phyloP scores from a whole-genome alignment of 2,888 invertebrate species.

The Thelaira solivaga region DNA sequence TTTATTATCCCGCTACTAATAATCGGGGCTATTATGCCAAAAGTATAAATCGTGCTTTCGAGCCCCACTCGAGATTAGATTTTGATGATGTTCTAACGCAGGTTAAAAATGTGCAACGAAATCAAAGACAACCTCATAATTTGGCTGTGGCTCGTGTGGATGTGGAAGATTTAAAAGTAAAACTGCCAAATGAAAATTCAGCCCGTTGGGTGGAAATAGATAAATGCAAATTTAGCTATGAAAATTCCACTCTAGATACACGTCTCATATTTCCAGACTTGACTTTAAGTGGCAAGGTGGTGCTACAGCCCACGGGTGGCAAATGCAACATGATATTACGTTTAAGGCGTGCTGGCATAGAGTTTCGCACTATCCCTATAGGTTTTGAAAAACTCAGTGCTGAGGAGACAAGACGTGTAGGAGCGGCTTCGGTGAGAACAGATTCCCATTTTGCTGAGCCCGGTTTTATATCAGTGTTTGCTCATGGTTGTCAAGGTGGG shows the following conservation, averaged over 20 bases:
- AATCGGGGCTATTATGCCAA: conserved; percentile 70
- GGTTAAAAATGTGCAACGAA: neutral
- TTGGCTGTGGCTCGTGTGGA: conserved; percentile 61
- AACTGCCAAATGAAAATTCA: conserved; percentile 82
- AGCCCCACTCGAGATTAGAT: conserved; percentile 42
- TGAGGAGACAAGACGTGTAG: conserved; percentile 71
- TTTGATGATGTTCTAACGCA: conserved; percentile 40
- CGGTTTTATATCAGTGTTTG: conserved; percentile 90
- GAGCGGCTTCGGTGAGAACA: conserved; percentile 79
- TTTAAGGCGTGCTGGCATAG: conserved; percentile 86
- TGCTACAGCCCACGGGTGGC: conserved; percentile 79
- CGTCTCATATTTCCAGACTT: conserved; percentile 87
- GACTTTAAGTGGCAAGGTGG: conserved; percentile 87
- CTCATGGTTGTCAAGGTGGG: conserved; percentile 86
- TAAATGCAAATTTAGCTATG: conserved; percentile 85
- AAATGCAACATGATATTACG: conserved; percentile 88
- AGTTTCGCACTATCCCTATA: conserved; percentile 84
- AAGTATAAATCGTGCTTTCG: conserved; percentile 64
- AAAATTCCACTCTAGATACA: conserved; percentile 85
- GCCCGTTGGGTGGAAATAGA: conserved; percentile 84
- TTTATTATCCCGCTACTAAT: conserved; percentile 67
- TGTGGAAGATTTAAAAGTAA: conserved; percentile 77
- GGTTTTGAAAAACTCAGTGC: conserved; percentile 66
- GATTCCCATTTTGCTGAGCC: conserved; percentile 91
- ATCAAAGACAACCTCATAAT: conserved; percentile 69